Evolutionary conservation across 2,113 vertebrate genomes (phyloP), one percentile per base, ranked within the genome.

Genomic region (Prionailurus bengalensis): DNA sequence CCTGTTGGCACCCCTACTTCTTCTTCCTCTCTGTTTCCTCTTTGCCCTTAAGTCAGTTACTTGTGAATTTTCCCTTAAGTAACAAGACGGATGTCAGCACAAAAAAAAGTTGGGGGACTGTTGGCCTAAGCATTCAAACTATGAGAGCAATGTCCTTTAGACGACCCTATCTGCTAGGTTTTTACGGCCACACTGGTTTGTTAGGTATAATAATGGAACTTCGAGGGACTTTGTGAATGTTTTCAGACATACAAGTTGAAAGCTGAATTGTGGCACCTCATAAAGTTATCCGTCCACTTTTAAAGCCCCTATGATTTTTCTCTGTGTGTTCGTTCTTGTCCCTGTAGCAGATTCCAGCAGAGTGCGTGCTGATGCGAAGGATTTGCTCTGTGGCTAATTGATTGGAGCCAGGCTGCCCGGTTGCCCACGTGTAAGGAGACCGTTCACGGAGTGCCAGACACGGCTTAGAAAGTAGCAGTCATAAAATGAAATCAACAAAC

Each of bases 31-130:
- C 80, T 68, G 1, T n/a, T 48, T 95, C 16, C 15, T 93, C 16
- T 68, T 74, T 84, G 63, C 29, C 36, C 14, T 87, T 66, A 42
- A 36, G 70, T 48, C 36, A 92, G 17, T 65, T 65, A 73, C 74
- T 93, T 97, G 45, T 19, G 51, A 36, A 42, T 84, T 93, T 89
- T 91, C 76, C 88, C 21, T 94, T 91, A 76, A 84, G 87, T 51
- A 85, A 71, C 21, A 88, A 58, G 31, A 17, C 91, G 39, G 33
- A 11, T 36, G 58, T 93, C 55, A 58, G 14, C 65, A 33, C 70
- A 27, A 45, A 90, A 23, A 79, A 79, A 74, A 61, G 33, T 21
- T 53, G 36, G 36, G 39, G 91, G 48, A 7, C 36, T 25, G 10
- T 63, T 55, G 55, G 21, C 82, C 16, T 33, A 61, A 66, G n/a